Evolutionary conservation across 2,888 invertebrate genomes (phyloP).

Genomic region (Fragum sueziense): DNA sequence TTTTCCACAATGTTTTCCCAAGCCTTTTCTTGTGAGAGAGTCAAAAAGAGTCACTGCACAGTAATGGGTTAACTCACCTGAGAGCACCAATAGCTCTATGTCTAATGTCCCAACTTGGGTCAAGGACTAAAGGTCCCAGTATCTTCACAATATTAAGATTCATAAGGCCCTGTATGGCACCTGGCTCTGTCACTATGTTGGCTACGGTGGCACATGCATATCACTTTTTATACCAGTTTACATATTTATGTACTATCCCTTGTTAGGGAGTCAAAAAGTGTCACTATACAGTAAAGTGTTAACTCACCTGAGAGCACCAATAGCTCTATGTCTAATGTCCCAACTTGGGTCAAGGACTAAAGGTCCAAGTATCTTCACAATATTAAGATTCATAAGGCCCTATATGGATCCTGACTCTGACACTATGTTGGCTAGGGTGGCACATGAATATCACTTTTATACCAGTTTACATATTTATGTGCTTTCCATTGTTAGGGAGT

Average conservation of each 20-base stretch:
- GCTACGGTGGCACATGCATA: slow-evolving; percentile 88
- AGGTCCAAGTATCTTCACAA: slow-evolving; percentile 87
- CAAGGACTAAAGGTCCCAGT: slow-evolving; percentile 87
- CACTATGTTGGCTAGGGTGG: slow-evolving; percentile 86
- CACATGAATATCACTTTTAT: slow-evolving; percentile 88
- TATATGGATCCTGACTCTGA: slow-evolving; percentile 85
- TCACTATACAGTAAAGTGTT: no score
- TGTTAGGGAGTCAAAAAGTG: no score
- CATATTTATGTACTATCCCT: no score
- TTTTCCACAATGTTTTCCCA: background rate
- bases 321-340: slow-evolving; percentile 87
- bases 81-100: slow-evolving; percentile 88
- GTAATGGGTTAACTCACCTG: no score
- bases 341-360: slow-evolving; percentile 86
- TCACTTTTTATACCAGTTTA: no score
- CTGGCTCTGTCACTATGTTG: slow-evolving; percentile 85
- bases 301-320: slow-evolving; percentile 87
- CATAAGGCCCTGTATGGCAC: slow-evolving; percentile 85
- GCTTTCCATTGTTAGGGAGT: no score
- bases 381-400: slow-evolving; percentile 85
- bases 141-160: slow-evolving; percentile 86
- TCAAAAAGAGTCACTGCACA: no score
- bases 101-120: slow-evolving; percentile 86
- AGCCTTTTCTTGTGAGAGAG: no score
- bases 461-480: no score